Conservation (phyloP, 2,113 vertebrate species). For the Tetraodon nigroviridis region DNA sequence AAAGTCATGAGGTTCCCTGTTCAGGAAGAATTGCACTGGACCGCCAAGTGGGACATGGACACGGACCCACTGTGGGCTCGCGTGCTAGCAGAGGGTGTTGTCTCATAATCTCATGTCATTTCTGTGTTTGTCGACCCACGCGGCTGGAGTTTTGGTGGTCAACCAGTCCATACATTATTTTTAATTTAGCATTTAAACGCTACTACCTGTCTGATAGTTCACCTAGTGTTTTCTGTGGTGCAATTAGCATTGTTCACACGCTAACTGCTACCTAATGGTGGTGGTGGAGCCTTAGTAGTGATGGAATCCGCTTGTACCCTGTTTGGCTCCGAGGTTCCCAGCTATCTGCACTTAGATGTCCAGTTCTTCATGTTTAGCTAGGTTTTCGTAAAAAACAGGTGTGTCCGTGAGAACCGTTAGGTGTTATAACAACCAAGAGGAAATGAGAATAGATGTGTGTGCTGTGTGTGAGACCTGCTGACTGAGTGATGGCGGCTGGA, state of each 20-base stretch:
- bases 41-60: conserved; percentile 37
- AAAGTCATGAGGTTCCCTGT: conserved; percentile 56
- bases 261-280: too few species aligned
- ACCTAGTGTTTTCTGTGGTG: too few species aligned
- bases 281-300: too few species aligned
- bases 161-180: not conserved
- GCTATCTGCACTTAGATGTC: too few species aligned
- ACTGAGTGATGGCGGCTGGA: conserved; percentile 27
- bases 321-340: too few species aligned
- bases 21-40: conserved; percentile 31
- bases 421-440: not conserved
- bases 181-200: too few species aligned
- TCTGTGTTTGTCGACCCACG: conserved; percentile 9
- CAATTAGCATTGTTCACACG: too few species aligned
- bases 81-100: conserved; percentile 22
- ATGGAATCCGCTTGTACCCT: too few species aligned
- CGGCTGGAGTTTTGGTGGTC: conserved; percentile 1
- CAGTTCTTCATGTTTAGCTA: too few species aligned
- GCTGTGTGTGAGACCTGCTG: conserved; percentile 12
- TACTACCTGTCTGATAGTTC: too few species aligned
- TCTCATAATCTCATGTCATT: conserved; percentile 59
- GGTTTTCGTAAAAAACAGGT: too few species aligned
- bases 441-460: conserved; percentile 34
- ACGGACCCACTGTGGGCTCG: conserved; percentile 16
- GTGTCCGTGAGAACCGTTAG: too few species aligned